Evolutionary conservation across 2,888 invertebrate species (phyloP).

Genomic region (Frankliniella intonsa): DNA sequence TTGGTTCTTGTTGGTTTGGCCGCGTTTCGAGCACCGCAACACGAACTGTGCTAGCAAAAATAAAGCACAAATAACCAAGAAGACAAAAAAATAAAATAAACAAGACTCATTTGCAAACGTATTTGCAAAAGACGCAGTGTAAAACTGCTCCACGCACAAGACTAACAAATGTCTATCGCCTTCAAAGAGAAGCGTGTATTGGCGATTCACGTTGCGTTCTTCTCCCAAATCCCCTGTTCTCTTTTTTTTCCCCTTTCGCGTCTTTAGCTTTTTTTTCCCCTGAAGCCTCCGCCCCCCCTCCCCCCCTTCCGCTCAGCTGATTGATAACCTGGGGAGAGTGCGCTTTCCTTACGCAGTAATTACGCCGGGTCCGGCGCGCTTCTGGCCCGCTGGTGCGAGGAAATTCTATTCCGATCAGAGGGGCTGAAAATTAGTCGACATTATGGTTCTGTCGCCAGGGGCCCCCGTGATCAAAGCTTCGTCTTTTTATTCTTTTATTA

Average conservation of each 20-base stretch:
- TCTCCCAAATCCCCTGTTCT: too few relatives aligned
- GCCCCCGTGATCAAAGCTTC: background rate
- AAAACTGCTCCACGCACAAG: too few relatives aligned
- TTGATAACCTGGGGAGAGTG: slow-evolving; percentile 18
- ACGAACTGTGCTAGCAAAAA: too few relatives aligned
- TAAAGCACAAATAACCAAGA: too few relatives aligned
- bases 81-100: too few relatives aligned
- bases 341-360: background rate
- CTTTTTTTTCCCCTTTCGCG: background rate
- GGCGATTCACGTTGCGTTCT: background rate
- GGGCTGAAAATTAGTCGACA: background rate
- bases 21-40: too few relatives aligned
- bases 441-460: background rate
- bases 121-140: too few relatives aligned
- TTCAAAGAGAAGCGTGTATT: too few relatives aligned
- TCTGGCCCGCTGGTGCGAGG: background rate
- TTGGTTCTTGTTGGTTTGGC: too few relatives aligned
- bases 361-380: background rate
- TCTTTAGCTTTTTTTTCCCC: background rate
- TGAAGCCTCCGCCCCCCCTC: background rate
- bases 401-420: background rate
- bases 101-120: too few relatives aligned
- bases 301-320: background rate
- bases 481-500: background rate
- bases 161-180: too few relatives aligned